Conservation (phyloP, 1,140 invertebrate species). For the Adelges cooleyi region DNA sequence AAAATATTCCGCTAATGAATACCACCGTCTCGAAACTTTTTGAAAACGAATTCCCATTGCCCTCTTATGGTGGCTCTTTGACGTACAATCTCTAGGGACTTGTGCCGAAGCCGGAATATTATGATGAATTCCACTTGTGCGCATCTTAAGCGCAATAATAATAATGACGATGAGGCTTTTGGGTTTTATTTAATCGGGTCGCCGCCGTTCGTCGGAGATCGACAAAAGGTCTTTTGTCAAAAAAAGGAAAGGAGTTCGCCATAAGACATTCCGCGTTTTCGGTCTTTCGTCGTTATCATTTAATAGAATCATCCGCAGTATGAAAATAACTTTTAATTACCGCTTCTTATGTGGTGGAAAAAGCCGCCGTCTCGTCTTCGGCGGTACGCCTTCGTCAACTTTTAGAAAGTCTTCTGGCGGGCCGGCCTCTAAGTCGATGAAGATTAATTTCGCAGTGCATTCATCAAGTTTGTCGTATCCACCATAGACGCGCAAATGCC, state of each 20-base stretch:
- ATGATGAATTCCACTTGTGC: background rate
- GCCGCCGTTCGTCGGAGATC: background rate
- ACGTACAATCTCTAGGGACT: background rate
- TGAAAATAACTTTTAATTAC: conserved; percentile 26
- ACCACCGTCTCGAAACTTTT: background rate
- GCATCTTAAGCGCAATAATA: too few species aligned
- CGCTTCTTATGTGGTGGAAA: background rate
- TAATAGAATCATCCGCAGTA: conserved; percentile 24
- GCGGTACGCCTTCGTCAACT: background rate
- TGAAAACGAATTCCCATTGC: background rate
- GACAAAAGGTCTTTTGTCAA: conserved; percentile 17
- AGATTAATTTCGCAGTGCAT: background rate
- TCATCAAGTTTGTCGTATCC: background rate
- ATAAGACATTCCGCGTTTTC: background rate
- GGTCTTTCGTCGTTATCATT: background rate
- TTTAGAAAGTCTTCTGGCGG: background rate
- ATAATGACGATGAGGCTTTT: background rate
- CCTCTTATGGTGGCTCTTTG: background rate
- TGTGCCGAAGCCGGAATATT: background rate
- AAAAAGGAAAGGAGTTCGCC: conserved; percentile 10
- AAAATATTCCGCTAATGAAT: too few species aligned
- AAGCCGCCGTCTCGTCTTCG: background rate
- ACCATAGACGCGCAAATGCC: background rate
- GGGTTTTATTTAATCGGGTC: conserved; percentile 2
- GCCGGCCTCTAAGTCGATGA: background rate